Evolutionary conservation across 1,140 invertebrate species (phyloP), one percentile per base, ranked within the genome.

Genomic region (Radopholus similis): DNA sequence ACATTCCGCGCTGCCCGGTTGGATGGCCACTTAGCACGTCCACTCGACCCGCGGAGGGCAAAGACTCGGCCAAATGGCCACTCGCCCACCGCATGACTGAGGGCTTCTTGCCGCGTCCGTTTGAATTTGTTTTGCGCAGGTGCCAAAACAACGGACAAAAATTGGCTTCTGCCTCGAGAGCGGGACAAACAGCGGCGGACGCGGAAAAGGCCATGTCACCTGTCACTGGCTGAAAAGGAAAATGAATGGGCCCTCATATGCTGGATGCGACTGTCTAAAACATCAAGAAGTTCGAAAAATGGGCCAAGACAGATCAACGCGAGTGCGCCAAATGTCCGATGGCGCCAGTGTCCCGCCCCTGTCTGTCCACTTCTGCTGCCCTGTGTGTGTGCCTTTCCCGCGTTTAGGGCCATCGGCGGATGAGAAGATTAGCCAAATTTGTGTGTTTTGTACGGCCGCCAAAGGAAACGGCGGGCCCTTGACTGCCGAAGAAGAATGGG

Each of bases 381-480:
- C 8, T n/a, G n/a, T n/a, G n/a, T n/a, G n/a, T n/a, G n/a, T n/a
- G n/a, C n/a, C n/a, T n/a, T n/a, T n/a, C n/a, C n/a, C 42, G 5
- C 42, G n/a, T 51, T 51, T 51, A 51, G 21, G 47, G 47, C 18
- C 15, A 21, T 11, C 47, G 6, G 47, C 47, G 47, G 47, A 28
- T 28, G 47, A 51, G 30, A 51, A 51, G 47, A 51, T 51, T 51
- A 51, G 47, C 47, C 47, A 51, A 51, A 51, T 51, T 51, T 51
- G 18, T 51, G 47, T 51, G 23, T 28, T 21, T 21, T 28, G 47
- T 9, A 21, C 23, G 30, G 9, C 47, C 47, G 47, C 47, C 47
- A 51, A 51, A 51, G 30, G 47, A n/a, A n/a, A n/a, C n/a, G n/a
- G n/a, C n/a, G n/a, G n/a, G n/a, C n/a, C n/a, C n/a, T n/a, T n/a